Evolutionary conservation across 1,140 invertebrate genomes (phyloP).

Genomic region (Homalodisca vitripennis): DNA sequence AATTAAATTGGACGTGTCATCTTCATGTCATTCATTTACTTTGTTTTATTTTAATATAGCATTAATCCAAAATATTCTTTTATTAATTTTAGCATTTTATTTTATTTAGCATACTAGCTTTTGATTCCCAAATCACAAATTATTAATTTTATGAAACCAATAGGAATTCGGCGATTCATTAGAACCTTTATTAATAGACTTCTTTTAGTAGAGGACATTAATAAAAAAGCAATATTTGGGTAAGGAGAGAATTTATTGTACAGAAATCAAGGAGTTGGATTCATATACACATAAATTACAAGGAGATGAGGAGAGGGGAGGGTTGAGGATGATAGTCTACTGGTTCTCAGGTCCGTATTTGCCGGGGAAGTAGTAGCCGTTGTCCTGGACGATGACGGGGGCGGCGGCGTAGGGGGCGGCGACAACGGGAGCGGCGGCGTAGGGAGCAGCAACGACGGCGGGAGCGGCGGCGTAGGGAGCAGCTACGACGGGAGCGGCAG

Average conservation of each 20-base stretch:
- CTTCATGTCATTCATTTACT: no score
- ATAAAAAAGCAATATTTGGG: not conserved
- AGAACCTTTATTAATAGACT: no score
- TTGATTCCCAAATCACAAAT: no score
- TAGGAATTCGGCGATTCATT: no score
- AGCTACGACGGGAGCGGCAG: conserved; percentile 2
- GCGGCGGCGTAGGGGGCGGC: conserved; percentile 5
- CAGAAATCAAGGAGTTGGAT: not conserved
- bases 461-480: conserved; percentile 6
- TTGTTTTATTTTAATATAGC: no score
- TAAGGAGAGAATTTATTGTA: conserved; percentile 8
- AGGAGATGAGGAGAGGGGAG: not conserved
- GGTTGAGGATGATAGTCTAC: not conserved
- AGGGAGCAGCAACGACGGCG: conserved; percentile 2
- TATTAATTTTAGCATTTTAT: no score
- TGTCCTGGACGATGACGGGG: conserved; percentile 28
- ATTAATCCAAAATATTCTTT: no score
- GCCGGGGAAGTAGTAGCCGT: conserved; percentile 42
- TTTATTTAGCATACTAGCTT: no score
- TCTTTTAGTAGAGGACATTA: no score
- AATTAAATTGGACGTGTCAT: no score
- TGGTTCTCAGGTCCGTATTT: conserved; percentile 38
- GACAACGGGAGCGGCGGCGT: conserved; percentile 20
- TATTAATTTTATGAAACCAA: no score
- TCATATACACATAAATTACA: conserved; percentile 12